These are phyloP conservation scores for Microctonus hyperodae DNA, from an alignment of 2,888 invertebrate genomes.

Conservation along the genomic window DNA sequence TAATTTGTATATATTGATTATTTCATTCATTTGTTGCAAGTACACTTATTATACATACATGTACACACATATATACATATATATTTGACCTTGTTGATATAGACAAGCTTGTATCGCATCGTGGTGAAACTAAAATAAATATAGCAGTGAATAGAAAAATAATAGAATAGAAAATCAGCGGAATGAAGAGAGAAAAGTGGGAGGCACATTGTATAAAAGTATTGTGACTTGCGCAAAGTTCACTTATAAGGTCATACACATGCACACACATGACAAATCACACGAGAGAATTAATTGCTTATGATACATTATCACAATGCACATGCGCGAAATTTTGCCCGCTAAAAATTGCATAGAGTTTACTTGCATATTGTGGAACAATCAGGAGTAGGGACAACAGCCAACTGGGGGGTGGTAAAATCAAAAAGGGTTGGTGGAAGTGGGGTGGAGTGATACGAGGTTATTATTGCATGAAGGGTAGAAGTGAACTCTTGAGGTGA, in stretches of 20 bases:
- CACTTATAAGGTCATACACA: constrained; percentile 15
- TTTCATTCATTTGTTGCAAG: constrained; percentile 18
- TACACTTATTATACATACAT: no score
- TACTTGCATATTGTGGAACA: neutral
- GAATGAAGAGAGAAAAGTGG: no score
- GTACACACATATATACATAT: neutral
- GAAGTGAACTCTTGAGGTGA: constrained; percentile 2
- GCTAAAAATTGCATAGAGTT: neutral
- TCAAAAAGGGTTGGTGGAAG: no score
- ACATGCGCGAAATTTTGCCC: neutral
- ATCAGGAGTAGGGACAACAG: no score
- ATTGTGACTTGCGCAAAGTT: constrained; percentile 20
- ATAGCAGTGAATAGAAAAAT: neutral
- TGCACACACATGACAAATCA: neutral
- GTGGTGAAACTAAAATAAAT: constrained; percentile 1
- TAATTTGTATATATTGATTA: neutral
- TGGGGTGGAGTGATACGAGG: neutral
- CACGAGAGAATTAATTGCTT: neutral
- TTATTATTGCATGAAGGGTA: constrained; percentile 17
- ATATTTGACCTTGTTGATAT: constrained; percentile 21
- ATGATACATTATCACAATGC: neutral
- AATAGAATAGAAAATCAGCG: neutral
- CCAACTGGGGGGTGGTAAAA: neutral
- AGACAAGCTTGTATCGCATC: constrained; percentile 11
- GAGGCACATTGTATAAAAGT: neutral